Evolutionary conservation across 2,113 vertebrate genomes (phyloP), one percentile per base, ranked within the genome.

Genomic region (Ia io): DNA sequence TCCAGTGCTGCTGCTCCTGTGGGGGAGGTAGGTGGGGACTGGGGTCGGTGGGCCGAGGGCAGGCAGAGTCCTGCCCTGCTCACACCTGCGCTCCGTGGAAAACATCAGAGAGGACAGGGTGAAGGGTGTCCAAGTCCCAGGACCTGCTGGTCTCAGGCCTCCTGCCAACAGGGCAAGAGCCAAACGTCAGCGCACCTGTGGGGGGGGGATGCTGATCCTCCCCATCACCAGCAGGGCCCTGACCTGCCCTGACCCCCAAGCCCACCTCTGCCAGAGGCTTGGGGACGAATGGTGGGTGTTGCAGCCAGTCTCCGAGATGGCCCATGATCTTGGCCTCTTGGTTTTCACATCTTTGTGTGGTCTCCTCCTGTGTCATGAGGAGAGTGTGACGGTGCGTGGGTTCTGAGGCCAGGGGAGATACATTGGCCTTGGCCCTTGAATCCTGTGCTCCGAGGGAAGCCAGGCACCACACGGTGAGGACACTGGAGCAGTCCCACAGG

Each of bases 361-460:
- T 11, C 44, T 42, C 44, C 30, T 47, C n/a, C 23, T 5, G 23
- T 5, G 84, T 69, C 59, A 8, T 4, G 78, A 23, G 8, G 5
- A 5, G 40, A 16, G n/a, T 53, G 49, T 4, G 32, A 12, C 0
- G 23, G 49, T 1, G 3, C 10, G 6, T 6, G 47, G 44, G 14
- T 8, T 12, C 23, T 25, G 30, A 53, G 14, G 40, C 73, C 3
- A 5, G 51, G 35, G 32, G 37, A 11, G 59, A 70, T 9, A 9
- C 49, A 59, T 9, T 35, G 23, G 3, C 35, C 17, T 17, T 25
- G 63, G 51, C 7, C 47, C 82, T 32, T 28, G 11, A 35, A 20
- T 65, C 44, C n/a, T 47, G 37, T 17, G 76, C 28, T 88, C 22
- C 40, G 37, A 59, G 53, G 53, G 56, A 42, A 76, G 44, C 18